Evolutionary conservation across 2,888 invertebrate genomes (phyloP), one percentile per base, ranked within the genome.

Genomic region (Rosalia funebris): DNA sequence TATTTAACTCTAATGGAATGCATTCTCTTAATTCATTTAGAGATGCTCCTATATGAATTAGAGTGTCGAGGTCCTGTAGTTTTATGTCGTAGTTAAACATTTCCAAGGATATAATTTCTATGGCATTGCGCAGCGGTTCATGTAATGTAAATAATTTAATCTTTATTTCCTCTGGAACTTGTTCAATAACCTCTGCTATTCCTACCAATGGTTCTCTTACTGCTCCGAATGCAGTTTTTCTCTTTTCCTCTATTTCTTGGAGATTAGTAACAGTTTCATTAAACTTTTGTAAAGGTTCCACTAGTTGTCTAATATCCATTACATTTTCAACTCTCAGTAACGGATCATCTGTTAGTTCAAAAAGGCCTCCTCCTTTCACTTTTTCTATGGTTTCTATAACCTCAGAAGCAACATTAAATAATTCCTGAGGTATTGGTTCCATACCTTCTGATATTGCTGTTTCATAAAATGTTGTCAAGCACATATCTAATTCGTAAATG

Each of bases 81-180:
- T 63, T 70, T 36, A 79, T 77, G 58, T 79, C 78, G 34, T 70
- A 66, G 60, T 78, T 79, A 45, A 65, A 71, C 53, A 73, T 71
- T 65, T 80, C 80, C 19, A 80, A 68, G 7, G 70, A 70, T 20
- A 77, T 64, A 11, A 81, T 77, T 67, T 81, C 81, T 14, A 79
- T 71, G 7, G 77, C 74, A 56, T 78, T 77, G 19, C 71, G 69
- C 11, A 81, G 42, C 1, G 78, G 70, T 48, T 74, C 73, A 34
- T 75, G 69, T 25, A 78, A 52, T 15, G 69, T 60, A 2, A 69
- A 64, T 1, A 77, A 47, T 52, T 63, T 65, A 2, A 69, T 69
- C 59, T 71, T 72, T 42, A 76, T 52, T 1, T 70, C 71, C 54
- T 75, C 70, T n/a, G 75, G 71, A 2, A 76, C 60, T 4, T 69